Evolutionary conservation across 2,113 vertebrate genomes (phyloP).

Genomic region (Triplophysa rosa): DNA sequence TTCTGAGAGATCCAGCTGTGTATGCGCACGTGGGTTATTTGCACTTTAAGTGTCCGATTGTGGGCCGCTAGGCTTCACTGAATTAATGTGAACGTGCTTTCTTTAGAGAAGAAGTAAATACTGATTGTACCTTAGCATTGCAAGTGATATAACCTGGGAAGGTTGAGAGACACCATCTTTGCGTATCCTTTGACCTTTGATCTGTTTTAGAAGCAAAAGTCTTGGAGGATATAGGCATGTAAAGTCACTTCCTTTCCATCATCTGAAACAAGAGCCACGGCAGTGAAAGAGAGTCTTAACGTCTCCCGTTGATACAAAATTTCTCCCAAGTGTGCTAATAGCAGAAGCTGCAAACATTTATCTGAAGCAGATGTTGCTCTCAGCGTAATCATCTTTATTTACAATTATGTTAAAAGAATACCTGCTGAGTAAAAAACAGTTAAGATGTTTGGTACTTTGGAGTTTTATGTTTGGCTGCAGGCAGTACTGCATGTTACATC

Average conservation of each 20-base stretch:
- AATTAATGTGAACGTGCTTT: not conserved
- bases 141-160: constrained; percentile 49
- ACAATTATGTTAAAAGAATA: constrained; percentile 21
- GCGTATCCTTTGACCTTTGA: constrained; percentile 55
- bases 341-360: constrained; percentile 47
- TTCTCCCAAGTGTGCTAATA: not conserved
- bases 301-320: constrained; percentile 33
- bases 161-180: constrained; percentile 54
- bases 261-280: constrained; percentile 1
- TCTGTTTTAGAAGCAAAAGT: constrained; percentile 44
- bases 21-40: not conserved
- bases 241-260: constrained; percentile 52
- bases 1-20: constrained; percentile 45
- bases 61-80: constrained; percentile 13
- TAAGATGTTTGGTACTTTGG: not conserved
- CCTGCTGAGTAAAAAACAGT: not conserved
- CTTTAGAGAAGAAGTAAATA: not conserved
- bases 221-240: constrained; percentile 31
- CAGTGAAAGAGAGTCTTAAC: not conserved
- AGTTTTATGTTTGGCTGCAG: constrained; percentile 26
- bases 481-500: constrained; percentile 1
- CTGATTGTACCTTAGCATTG: not conserved
- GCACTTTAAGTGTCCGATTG: constrained; percentile 27
- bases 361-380: constrained; percentile 34
- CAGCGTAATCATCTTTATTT: constrained; percentile 27